Base-by-base conservation (phyloP, 2,888 invertebrate species). In the Prionchulus punctatus region DNA sequence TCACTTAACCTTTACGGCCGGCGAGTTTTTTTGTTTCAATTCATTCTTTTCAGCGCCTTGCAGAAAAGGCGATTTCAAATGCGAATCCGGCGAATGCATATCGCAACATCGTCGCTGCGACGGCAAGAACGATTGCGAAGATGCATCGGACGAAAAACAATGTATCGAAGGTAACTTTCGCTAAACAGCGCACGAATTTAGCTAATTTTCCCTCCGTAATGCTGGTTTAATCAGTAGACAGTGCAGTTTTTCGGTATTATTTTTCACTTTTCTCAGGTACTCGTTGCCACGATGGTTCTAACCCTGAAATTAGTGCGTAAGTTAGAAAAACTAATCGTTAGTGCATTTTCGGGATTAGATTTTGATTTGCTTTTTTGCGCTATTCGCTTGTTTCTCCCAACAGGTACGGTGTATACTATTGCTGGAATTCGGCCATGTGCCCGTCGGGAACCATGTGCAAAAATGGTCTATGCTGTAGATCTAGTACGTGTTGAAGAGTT, bases 91-190 rank as follows among this genome's bases (percentile, higher is more conserved):
- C 53, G 51, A 56, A 21, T 65, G 65, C 56, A 43, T 65, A 1
- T 48, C 55, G 12, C 7, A 15, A 43, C 25, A 53, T 12, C 31
- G 43, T 1, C 55, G 63, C 1, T 65, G 65, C 54, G 63, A 65
- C 56, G 61, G 62, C 45, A 43, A 36, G 21, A 31, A 43, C 23
- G 63, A 65, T 43, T 65, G 65, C 52, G 43, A 45, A 2, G 62
- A 67, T 28, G 50, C 51, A 27, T 58, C 60, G 7, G 66, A 66
- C 54, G 66, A 66, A 55, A 28, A 59, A 31, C 54, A n/a, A n/a
- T n/a, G n/a, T n/a, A n/a, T n/a, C n/a, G n/a, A n/a, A n/a, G n/a
- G n/a, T n/a, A n/a, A n/a, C n/a, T n/a, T n/a, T n/a, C n/a, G n/a
- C n/a, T n/a, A n/a, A n/a, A n/a, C n/a, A n/a, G n/a, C n/a, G n/a